Percentiles rank a stretch among this genome's conserved stretches.
These are phyloP conservation scores for Portunus trituberculatus DNA, from an alignment of 1,140 invertebrate species.

Conservation along the genomic window DNA sequence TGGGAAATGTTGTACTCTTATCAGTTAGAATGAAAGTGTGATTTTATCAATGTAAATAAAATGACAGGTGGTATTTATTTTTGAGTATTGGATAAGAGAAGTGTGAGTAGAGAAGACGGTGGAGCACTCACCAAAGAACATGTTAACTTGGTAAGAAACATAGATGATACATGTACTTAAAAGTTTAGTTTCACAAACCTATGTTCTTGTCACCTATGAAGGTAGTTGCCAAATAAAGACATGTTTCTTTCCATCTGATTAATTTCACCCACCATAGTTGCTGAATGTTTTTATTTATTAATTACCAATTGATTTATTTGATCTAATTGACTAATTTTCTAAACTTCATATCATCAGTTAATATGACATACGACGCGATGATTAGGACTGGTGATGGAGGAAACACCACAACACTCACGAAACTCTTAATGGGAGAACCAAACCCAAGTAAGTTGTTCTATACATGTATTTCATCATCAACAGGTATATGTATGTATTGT, in stretches of 20 bases:
- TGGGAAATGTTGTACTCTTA: not conserved
- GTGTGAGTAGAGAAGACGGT: not conserved
- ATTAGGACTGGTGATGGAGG: too few species aligned
- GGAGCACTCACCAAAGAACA: constrained; percentile 7
- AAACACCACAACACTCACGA: not conserved
- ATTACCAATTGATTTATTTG: not conserved
- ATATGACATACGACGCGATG: too few species aligned
- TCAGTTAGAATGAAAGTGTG: not conserved
- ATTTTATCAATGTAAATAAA: not conserved
- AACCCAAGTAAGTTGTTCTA: not conserved
- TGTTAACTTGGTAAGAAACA: not conserved
- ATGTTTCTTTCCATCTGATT: not conserved
- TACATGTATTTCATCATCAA: constrained; percentile 24
- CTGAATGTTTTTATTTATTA: too few species aligned
- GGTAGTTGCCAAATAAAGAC: constrained; percentile 23
- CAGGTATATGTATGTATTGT: constrained; percentile 13
- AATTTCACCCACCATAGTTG: not conserved
- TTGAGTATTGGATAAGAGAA: not conserved
- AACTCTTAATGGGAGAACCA: not conserved
- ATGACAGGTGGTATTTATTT: not conserved
- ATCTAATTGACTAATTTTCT: not conserved
- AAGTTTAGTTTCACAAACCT: not conserved
- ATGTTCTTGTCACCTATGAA: not conserved
- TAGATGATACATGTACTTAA: constrained; percentile 7
- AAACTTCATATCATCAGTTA: too few species aligned